Conservation (phyloP, 2,797 vertebrate species). For the Neomorphus geoffroyi region DNA sequence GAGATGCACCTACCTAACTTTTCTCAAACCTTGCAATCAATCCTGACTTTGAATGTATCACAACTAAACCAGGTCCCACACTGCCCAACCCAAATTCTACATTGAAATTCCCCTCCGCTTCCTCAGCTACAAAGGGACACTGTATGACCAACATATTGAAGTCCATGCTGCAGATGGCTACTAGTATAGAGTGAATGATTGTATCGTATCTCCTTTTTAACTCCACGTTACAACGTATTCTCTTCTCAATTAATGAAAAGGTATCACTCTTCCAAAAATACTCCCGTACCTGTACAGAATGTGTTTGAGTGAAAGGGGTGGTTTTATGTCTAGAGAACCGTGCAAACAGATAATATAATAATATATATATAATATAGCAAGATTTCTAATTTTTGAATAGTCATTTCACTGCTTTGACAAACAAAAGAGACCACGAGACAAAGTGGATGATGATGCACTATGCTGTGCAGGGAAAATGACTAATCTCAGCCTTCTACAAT, state of each 20-base stretch:
- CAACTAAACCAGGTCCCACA: not conserved
- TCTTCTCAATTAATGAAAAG: not conserved
- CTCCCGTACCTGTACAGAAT: not conserved
- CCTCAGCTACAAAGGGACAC: not conserved
- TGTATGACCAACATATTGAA: not conserved
- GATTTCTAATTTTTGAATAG: not conserved
- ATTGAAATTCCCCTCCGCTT: not conserved
- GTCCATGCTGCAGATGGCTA: not conserved
- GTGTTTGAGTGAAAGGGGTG: not conserved
- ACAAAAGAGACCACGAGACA: accelerated
- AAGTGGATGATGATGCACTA: not conserved
- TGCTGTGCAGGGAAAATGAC: not conserved
- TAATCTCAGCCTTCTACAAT: not conserved
- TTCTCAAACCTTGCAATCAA: not conserved
- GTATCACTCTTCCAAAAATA: not conserved
- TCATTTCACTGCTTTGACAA: not conserved
- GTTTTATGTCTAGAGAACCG: not conserved
- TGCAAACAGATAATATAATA: not conserved
- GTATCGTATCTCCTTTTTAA: not conserved
- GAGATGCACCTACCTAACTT: not conserved
- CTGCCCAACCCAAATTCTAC: not conserved
- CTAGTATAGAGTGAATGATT: not conserved
- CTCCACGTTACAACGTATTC: not conserved
- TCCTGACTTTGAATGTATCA: not conserved
- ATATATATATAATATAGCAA: not conserved